Conservation (phyloP, 92 coral and sea anemone genomes). For the Muricea muricata region DNA sequence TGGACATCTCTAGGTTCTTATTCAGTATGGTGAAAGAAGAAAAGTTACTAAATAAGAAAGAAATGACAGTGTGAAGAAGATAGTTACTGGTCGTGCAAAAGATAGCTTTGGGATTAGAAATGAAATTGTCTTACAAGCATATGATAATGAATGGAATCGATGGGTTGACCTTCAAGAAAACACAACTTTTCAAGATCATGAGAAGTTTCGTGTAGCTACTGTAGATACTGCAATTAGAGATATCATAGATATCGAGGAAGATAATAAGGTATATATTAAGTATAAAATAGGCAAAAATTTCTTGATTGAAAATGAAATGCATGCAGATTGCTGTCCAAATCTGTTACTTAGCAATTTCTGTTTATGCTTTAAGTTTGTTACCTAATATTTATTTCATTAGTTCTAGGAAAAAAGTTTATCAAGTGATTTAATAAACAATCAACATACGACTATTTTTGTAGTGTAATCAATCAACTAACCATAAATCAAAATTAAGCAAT, state of each 20-base stretch:
- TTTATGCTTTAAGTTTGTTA: too few species aligned
- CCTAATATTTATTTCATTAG: too few species aligned
- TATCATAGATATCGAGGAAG: too few species aligned
- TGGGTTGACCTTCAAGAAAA: neutral
- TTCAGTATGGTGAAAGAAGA: conserved; percentile 14
- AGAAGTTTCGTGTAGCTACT: neutral
- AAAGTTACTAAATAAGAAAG: neutral
- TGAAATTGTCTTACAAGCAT: conserved; percentile 5
- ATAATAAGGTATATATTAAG: neutral
- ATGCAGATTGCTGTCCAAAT: too few species aligned
- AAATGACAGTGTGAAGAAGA: neutral
- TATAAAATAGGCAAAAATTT: neutral
- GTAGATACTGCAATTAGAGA: too few species aligned
- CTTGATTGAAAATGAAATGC: neutral
- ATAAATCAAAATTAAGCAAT: too few species aligned
- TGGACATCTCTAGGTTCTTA: neutral
- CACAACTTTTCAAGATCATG: neutral
- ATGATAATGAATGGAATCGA: neutral
- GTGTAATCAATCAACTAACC: too few species aligned
- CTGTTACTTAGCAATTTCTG: too few species aligned
- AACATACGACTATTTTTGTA: too few species aligned
- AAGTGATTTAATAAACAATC: too few species aligned
- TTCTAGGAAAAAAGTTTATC: too few species aligned
- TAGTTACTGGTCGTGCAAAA: neutral
- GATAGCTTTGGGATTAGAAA: neutral